Evolutionary conservation across 2,113 vertebrate species (phyloP), one percentile per base, ranked within the genome.

Genomic region (Mobula hypostoma): DNA sequence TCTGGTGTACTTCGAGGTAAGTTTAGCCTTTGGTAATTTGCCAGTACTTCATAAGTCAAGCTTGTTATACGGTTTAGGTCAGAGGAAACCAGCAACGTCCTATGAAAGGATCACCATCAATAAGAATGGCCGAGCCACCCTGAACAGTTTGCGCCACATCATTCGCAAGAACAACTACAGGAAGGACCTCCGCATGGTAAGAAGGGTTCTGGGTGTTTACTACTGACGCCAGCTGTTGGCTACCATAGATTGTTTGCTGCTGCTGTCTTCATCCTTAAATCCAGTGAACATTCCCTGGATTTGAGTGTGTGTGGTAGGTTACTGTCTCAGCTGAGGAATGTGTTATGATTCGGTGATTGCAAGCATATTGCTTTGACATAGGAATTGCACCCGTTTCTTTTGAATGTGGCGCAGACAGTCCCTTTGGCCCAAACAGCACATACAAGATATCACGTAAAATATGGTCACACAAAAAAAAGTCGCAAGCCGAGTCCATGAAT

Each of bases 91-190:
- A 7, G 97, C 94, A 17, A 96, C 94, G 17, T 97, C 97, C 2
- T 98, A 98, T 0, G 97, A 98, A 94, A 98, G 98, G 95, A 98
- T 98, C 94, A 98, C 98, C 63, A 97, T 99, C 96, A 98, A 99
- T 96, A 99, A 99, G 97, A 98, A 98, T 21, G 97, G 97, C 0
- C 97, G 98, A 2, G 97, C 98, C 94, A 98, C 98, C 0, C 98
- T 98, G 74, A 98, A 95, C 96, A 98, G 98, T 95, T 95, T 99
- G 95, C 97, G 98, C 90, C 98, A 99, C 96, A 98, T 98, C 95
- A 99, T 99, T 78, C 95, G 98, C 94, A 98, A 98, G 96, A 98
- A 98, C 95, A 98, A 97, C 3, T 98, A 98, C 97, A 97, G 98
- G 95, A 98, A 96, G 2, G 98, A 98, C 66, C 97, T 99, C 94